Percentiles rank a stretch among this genome's conserved stretches.
These are phyloP conservation scores for Bergia sp. DNA, from an alignment of 92 coral and sea anemone species.

Conservation along the genomic window DNA sequence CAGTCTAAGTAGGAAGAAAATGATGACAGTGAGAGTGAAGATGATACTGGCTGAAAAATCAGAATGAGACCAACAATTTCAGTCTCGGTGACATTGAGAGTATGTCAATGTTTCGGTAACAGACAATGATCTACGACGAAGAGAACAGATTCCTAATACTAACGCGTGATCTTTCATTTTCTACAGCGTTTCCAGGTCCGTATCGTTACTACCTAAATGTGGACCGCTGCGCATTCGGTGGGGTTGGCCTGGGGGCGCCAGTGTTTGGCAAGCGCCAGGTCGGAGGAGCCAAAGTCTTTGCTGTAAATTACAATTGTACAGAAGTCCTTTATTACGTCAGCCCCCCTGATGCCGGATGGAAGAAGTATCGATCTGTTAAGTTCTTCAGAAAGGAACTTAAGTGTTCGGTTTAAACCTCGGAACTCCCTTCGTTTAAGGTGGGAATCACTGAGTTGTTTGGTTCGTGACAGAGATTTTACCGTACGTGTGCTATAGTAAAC, in stretches of 20 bases:
- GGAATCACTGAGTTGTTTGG: neutral
- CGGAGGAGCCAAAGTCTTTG: slow-evolving; percentile 79
- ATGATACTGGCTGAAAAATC: too few relatives aligned
- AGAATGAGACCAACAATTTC: too few relatives aligned
- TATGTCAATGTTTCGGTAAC: neutral
- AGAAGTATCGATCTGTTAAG: slow-evolving; percentile 52
- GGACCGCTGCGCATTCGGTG: slow-evolving; percentile 83
- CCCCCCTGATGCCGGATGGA: slow-evolving; percentile 60
- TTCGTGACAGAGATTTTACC: neutral
- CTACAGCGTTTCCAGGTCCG: slow-evolving; percentile 52
- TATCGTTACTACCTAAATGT: slow-evolving; percentile 78
- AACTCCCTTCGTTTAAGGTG: too few relatives aligned
- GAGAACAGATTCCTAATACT: neutral
- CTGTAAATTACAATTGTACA: slow-evolving; percentile 70
- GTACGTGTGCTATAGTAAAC: neutral
- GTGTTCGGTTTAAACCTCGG: neutral
- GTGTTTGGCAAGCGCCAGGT: slow-evolving; percentile 51
- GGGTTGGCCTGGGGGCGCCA: slow-evolving; percentile 33
- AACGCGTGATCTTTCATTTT: neutral
- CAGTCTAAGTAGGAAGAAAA: too few relatives aligned
- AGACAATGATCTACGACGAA: neutral
- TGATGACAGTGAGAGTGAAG: too few relatives aligned
- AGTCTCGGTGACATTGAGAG: too few relatives aligned
- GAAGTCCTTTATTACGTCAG: slow-evolving; percentile 56
- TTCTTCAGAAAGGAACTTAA: neutral